Evolutionary conservation across 1,140 invertebrate genomes (phyloP).

Genomic region (Bombus difficillimus): DNA sequence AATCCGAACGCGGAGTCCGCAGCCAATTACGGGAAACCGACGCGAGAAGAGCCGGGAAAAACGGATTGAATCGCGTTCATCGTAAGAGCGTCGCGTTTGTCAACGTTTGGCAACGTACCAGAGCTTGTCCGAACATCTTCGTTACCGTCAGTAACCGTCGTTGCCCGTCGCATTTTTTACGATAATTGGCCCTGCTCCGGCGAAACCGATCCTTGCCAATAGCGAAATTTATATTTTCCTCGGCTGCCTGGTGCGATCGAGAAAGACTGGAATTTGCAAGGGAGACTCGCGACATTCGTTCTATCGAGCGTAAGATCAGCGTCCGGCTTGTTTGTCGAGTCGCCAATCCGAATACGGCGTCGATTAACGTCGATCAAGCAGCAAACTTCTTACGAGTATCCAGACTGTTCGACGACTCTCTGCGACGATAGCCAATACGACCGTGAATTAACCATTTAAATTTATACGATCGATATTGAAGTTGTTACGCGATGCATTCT

Average conservation of each 20-base stretch:
- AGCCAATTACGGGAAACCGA: slow-evolving; percentile 50
- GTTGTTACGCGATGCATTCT: neutral
- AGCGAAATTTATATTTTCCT: slow-evolving; percentile 46
- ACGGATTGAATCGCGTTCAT: slow-evolving; percentile 43
- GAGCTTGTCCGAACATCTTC: slow-evolving; percentile 28
- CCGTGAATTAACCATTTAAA: slow-evolving; percentile 58
- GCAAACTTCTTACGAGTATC: slow-evolving; percentile 26
- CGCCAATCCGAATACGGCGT: neutral
- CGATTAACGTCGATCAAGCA: slow-evolving; percentile 23
- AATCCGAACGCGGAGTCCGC: slow-evolving; percentile 30
- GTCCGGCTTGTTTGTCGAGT: neutral
- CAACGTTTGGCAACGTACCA: slow-evolving; percentile 58
- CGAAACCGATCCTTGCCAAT: slow-evolving; percentile 31
- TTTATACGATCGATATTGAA: slow-evolving; percentile 63
- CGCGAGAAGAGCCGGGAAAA: slow-evolving; percentile 38
- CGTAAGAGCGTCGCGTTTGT: slow-evolving; percentile 37
- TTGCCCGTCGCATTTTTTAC: slow-evolving; percentile 48
- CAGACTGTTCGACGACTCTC: neutral
- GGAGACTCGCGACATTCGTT: neutral
- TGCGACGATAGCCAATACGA: neutral
- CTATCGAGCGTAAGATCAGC: neutral
- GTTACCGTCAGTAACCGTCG: slow-evolving; percentile 29
- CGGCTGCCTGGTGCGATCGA: slow-evolving; percentile 1
- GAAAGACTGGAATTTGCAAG: neutral
- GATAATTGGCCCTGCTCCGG: slow-evolving; percentile 44